phyloP scores from a whole-genome alignment of 2,113 vertebrate species.

The Poeciliopsis turrubarensis region DNA sequence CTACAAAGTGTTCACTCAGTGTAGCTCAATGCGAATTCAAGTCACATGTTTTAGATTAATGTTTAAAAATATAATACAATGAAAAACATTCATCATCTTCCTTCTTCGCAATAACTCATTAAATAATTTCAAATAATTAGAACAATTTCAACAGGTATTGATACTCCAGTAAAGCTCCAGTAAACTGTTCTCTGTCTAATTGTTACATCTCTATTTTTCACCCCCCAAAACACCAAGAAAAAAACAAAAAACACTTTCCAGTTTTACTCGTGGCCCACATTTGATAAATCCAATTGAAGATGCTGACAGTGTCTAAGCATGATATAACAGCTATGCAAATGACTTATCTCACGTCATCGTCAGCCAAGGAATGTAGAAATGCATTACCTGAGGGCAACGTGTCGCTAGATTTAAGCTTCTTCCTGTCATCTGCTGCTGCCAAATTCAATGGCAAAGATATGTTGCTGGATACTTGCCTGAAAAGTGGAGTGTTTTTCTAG shows the following conservation, averaged over 20 bases:
- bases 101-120: no score
- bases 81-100: no score
- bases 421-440: slow-evolving; percentile 29
- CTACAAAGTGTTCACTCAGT: no score
- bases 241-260: slow-evolving; percentile 19
- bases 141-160: no score
- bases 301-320: slow-evolving; percentile 68
- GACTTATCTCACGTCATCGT: slow-evolving; percentile 51
- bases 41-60: no score
- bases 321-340: slow-evolving; percentile 73
- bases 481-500: slow-evolving; percentile 42
- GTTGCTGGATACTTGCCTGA: slow-evolving; percentile 27
- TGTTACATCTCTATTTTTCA: slow-evolving; percentile 29
- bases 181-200: slow-evolving; percentile 18
- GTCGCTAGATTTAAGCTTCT: slow-evolving; percentile 33
- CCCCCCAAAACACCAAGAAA: slow-evolving; percentile 3
- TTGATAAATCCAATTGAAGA: slow-evolving; percentile 76
- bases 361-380: slow-evolving; percentile 51
- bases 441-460: slow-evolving; percentile 10
- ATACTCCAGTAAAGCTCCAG: neutral
- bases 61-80: no score
- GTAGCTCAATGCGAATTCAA: no score
- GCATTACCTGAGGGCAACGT: slow-evolving; percentile 49
- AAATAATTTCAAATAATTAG: no score
- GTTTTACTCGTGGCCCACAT: slow-evolving; percentile 73